Conservation (phyloP, 2,797 vertebrate species). For the Odontamblyopus rebecca region DNA sequence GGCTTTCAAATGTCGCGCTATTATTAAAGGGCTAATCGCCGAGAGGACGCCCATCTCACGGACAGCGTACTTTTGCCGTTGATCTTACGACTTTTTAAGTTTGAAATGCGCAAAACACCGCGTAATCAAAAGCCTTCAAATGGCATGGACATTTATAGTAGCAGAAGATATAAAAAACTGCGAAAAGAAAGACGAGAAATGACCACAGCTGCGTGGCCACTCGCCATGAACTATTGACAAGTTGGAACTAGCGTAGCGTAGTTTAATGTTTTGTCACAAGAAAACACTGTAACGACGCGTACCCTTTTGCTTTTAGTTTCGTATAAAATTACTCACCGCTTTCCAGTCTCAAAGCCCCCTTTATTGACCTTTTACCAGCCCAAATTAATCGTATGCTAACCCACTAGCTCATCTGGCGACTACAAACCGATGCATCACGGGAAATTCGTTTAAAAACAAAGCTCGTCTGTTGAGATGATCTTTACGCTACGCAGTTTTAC, state of each 20-base stretch:
- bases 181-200: not conserved
- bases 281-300: not conserved
- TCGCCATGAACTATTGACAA: not conserved
- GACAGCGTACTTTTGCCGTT: not conserved
- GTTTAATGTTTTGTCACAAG: not conserved
- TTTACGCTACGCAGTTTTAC: not conserved
- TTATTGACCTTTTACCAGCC: not conserved
- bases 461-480: not conserved
- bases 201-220: not conserved
- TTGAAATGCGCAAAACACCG: not conserved
- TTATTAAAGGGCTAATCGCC: not conserved
- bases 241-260: not conserved
- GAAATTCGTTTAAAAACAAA: slow-evolving; percentile 13
- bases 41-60: slow-evolving; percentile 24
- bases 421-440: slow-evolving; percentile 57
- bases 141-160: not conserved
- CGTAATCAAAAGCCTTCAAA: not conserved
- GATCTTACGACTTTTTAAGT: not conserved
- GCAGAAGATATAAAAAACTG: not conserved
- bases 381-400: slow-evolving; percentile 8
- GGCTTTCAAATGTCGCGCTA: slow-evolving; percentile 55
- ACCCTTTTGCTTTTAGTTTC: accelerated
- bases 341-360: not conserved
- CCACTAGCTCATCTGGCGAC: slow-evolving; percentile 37
- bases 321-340: slow-evolving; percentile 12